These are phyloP conservation scores for Apis dorsata DNA, from an alignment of 1,140 invertebrate species.

Conservation along the genomic window DNA sequence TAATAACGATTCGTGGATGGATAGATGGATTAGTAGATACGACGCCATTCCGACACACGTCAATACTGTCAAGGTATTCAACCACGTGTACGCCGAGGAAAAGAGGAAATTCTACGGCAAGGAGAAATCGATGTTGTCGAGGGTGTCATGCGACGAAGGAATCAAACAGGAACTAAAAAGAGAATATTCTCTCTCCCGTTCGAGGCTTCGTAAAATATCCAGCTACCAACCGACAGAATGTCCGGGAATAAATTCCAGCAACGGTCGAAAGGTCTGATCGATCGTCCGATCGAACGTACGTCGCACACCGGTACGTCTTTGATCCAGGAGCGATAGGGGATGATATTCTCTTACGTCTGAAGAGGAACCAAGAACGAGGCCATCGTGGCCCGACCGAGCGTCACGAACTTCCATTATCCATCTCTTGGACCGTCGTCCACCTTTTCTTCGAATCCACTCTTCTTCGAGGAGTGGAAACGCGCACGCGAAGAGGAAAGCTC, in stretches of 20 bases:
- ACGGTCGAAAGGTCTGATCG: conserved; percentile 24
- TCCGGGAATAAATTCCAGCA: conserved; percentile 63
- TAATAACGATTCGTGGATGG: too few species aligned
- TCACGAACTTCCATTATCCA: conserved; percentile 63
- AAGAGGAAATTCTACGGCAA: too few species aligned
- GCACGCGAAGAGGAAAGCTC: not conserved
- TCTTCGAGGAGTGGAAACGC: not conserved
- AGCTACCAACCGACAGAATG: conserved; percentile 51
- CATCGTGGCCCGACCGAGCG: conserved; percentile 37
- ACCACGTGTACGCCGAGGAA: not conserved
- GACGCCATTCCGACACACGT: too few species aligned
- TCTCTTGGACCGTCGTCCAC: conserved; percentile 34
- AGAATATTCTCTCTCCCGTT: conserved; percentile 37
- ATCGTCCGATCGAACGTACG: conserved; percentile 57
- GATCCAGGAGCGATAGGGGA: conserved; percentile 59
- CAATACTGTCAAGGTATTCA: not conserved
- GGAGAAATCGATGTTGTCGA: not conserved
- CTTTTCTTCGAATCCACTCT: not conserved
- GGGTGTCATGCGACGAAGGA: not conserved
- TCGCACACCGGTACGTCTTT: conserved; percentile 39
- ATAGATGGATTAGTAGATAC: too few species aligned
- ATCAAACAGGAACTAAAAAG: not conserved
- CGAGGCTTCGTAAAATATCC: conserved; percentile 45
- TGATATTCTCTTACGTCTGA: conserved; percentile 64
- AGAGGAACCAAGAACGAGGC: conserved; percentile 55